Evolutionary conservation across 2,113 vertebrate genomes (phyloP), one percentile per base, ranked within the genome.

Genomic region (Raja brachyura): DNA sequence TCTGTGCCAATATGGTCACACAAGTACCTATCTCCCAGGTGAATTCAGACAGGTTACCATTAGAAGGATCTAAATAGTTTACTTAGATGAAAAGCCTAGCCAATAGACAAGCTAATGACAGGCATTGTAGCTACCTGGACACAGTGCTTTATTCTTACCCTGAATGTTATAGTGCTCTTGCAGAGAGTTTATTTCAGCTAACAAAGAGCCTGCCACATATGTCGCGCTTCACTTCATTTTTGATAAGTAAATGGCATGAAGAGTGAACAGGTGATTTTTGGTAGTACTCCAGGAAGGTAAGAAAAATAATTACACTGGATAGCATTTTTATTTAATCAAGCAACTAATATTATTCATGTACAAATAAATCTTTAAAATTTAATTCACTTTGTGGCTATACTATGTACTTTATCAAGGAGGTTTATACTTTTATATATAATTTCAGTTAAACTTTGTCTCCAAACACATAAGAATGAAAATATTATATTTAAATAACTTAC

Each of bases 21-120:
- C 31, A 92, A 92, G 54, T 92, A 73, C 54, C 90, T 92, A 92
- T 92, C 66, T 92, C 66, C 39, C 90, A 28, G 68, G 31, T 92
- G 90, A 92, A 20, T 54, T 92, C 73, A 92, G 90, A 92, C 66
- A 92, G 90, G 90, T 92, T 73, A 73, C 90, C 70, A 92, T 92
- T 92, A 92, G 70, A 92, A 92, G 33, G 66, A 73, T 92, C 90
- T 92, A 92, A 92, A 92, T 92, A 74, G 90, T 92, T 74, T 92
- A 92, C 90, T 92, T 74, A 92, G 90, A 92, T 92, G 90, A 92
- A 92, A 92, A 92, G 90, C 90, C 90, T 70, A 74, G 90, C 66
- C 73, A 92, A 92, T 74, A 92, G 90, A 92, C 90, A 92, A 92
- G 90, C 90, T 92, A 92, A 92, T 92, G 90, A 92, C 90, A 92